Conservation (phyloP, 1,140 invertebrate species). For the Heliothis virescens region DNA sequence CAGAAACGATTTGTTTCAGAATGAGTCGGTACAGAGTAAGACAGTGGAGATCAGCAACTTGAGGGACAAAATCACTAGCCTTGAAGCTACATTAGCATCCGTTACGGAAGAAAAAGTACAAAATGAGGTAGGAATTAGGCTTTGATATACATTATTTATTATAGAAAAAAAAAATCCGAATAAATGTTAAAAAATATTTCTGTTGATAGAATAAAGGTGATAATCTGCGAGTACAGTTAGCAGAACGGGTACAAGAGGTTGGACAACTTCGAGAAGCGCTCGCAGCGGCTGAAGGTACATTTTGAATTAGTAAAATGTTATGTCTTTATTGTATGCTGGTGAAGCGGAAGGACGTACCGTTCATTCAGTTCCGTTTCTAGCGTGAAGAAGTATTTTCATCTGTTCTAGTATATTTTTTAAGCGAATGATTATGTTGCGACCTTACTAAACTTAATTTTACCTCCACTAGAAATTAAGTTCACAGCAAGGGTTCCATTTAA, state of each 20-base stretch:
- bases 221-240: slow-evolving; percentile 89
- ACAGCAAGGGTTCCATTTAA: too few relatives aligned
- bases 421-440: too few relatives aligned
- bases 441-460: too few relatives aligned
- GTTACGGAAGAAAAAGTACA: slow-evolving; percentile 92
- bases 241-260: slow-evolving; percentile 92
- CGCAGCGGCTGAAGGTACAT: slow-evolving; percentile 90
- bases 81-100: slow-evolving; percentile 91
- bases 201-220: slow-evolving; percentile 89
- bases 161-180: too few relatives aligned
- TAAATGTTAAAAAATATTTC: neutral
- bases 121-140: slow-evolving; percentile 87
- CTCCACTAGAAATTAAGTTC: too few relatives aligned
- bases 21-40: slow-evolving; percentile 92
- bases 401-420: too few relatives aligned
- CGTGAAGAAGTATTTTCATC: too few relatives aligned
- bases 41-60: slow-evolving; percentile 91
- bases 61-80: slow-evolving; percentile 91
- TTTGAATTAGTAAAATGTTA: too few relatives aligned
- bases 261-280: slow-evolving; percentile 92
- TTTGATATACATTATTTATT: too few relatives aligned
- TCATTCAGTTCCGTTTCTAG: too few relatives aligned
- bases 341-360: too few relatives aligned
- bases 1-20: slow-evolving; percentile 78
- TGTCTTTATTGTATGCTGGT: too few relatives aligned